Evolutionary conservation across 1,140 invertebrate genomes (phyloP).

Genomic region (Pseudomyrmex flavicornis): DNA sequence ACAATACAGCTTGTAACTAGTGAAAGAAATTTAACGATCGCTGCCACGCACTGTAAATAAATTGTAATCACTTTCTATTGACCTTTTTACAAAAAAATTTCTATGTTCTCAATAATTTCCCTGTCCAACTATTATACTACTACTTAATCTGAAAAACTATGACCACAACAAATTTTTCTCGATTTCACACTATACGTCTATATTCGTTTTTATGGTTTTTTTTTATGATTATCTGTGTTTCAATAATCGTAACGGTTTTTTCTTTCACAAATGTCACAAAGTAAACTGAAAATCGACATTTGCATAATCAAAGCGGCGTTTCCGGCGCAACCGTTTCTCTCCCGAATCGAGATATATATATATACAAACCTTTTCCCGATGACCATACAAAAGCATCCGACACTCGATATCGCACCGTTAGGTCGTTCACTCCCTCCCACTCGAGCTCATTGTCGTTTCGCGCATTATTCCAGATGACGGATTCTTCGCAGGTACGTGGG

Average conservation of each 20-base stretch:
- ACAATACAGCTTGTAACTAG: conserved; percentile 21
- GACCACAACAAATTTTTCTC: too few relatives aligned
- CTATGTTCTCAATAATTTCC: neutral
- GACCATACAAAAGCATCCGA: conserved; percentile 47
- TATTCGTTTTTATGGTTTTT: too few relatives aligned
- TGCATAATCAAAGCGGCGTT: neutral
- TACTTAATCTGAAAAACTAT: neutral
- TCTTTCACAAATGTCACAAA: neutral
- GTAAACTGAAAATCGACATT: neutral
- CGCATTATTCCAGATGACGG: conserved; percentile 62
- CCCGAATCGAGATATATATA: conserved; percentile 26
- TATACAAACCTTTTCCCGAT: conserved; percentile 45
- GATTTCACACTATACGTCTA: too few relatives aligned
- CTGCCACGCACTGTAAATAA: conserved; percentile 6
- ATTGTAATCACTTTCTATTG: neutral
- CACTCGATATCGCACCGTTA: conserved; percentile 74
- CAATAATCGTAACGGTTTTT: too few relatives aligned
- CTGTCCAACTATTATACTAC: neutral
- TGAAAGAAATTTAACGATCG: conserved; percentile 24
- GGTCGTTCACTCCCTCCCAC: conserved; percentile 65
- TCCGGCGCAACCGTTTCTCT: neutral
- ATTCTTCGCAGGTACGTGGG: conserved; percentile 71
- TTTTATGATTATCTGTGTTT: too few relatives aligned
- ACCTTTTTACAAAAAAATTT: neutral
- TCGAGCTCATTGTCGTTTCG: conserved; percentile 67